Percentiles rank a stretch among this genome's conserved stretches.
These are phyloP conservation scores for Girardinichthys multiradiatus DNA, from an alignment of 2,113 vertebrate species.

Conservation along the genomic window DNA sequence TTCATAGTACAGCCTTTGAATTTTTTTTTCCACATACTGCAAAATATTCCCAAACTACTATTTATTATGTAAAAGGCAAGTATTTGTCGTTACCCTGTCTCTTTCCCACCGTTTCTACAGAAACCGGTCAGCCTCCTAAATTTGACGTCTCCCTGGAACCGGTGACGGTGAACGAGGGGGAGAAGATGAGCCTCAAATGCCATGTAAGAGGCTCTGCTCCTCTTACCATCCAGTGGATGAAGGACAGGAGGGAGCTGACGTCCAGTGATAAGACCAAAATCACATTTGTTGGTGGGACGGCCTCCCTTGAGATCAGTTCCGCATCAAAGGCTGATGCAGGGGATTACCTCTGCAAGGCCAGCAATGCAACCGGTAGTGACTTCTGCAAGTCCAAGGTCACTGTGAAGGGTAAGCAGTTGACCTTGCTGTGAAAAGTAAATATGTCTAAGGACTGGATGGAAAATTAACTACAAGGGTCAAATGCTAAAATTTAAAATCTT, in stretches of 20 bases:
- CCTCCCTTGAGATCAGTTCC: conserved; percentile 84
- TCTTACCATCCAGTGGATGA: conserved; percentile 92
- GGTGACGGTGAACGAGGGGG: conserved; percentile 82
- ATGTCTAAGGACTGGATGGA: neutral
- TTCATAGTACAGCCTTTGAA: too few species aligned
- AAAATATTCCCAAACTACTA: neutral
- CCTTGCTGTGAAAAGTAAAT: neutral
- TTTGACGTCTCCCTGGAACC: conserved; percentile 88
- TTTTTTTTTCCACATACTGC: neutral
- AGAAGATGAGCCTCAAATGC: conserved; percentile 87
- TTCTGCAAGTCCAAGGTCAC: conserved; percentile 91
- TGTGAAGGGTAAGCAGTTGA: conserved; percentile 85
- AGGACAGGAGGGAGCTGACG: conserved; percentile 85
- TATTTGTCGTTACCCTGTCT: neutral
- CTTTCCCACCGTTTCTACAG: conserved; percentile 67
- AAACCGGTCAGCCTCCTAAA: conserved; percentile 84
- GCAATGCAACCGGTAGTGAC: conserved; percentile 87
- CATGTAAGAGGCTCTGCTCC: conserved; percentile 86
- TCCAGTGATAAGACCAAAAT: conserved; percentile 85
- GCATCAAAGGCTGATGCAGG: conserved; percentile 85
- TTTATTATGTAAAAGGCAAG: neutral
- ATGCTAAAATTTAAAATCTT: neutral
- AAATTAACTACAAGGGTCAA: neutral
- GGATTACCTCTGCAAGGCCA: conserved; percentile 95
- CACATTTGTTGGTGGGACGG: conserved; percentile 85